Conservation (phyloP, 2,888 invertebrate species). For the Dioctria rufipes region DNA sequence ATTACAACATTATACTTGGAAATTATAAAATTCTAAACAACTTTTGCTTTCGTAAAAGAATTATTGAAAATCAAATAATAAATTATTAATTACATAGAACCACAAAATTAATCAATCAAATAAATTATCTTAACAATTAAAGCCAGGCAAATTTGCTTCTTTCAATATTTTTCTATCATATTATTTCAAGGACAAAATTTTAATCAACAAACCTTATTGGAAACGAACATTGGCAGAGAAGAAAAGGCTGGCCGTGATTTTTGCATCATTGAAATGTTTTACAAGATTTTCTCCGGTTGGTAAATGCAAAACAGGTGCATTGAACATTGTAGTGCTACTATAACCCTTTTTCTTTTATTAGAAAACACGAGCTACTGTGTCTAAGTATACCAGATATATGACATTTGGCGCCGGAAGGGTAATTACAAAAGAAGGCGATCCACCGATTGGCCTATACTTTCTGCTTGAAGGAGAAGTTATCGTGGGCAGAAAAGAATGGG, state of each 20-base stretch:
- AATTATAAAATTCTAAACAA: too few species aligned
- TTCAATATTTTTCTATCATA: constrained; percentile 33
- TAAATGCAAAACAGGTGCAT: background rate
- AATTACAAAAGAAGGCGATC: constrained; percentile 77
- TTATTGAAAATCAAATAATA: too few species aligned
- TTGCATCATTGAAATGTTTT: constrained; percentile 1
- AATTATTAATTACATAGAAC: too few species aligned
- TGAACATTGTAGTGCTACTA: background rate
- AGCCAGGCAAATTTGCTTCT: too few species aligned
- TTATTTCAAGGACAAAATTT: constrained; percentile 39
- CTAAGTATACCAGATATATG: constrained; percentile 76
- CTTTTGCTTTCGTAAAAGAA: too few species aligned
- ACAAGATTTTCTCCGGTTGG: background rate
- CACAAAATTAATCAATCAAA: too few species aligned
- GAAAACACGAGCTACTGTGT: constrained; percentile 74
- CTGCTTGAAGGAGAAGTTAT: constrained; percentile 76
- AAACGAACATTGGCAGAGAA: background rate
- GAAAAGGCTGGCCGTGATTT: background rate
- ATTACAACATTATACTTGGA: too few species aligned
- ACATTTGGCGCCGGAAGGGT: constrained; percentile 75
- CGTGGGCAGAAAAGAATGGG: constrained; percentile 62
- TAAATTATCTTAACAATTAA: too few species aligned
- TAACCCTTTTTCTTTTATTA: background rate
- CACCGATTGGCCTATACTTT: constrained; percentile 77
- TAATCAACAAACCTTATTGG: background rate